Base-by-base conservation (phyloP, 2,888 invertebrate genomes). In the Drosophila demipolita region DNA sequence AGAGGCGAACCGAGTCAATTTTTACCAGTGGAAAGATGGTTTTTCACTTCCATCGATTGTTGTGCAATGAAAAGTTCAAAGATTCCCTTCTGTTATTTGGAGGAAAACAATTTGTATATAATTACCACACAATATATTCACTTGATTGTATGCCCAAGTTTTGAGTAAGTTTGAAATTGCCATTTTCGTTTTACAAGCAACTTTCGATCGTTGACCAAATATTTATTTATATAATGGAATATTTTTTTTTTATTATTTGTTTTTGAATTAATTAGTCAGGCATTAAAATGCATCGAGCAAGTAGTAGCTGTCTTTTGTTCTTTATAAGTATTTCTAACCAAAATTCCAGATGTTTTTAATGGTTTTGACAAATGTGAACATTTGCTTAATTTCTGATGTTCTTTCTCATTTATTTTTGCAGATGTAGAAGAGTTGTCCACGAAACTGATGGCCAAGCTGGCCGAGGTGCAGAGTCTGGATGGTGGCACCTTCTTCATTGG, bases 341-440 rank as follows among this genome's bases (percentile, higher is more conserved):
- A n/a, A 48, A n/a, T 17, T 58, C 77, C 77, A 76, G 77, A 76
- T 77, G 76, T 67, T 72, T 23, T 45, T 50, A 40, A 62, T 61
- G 33, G 45, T 23, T 38, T 48, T n/a, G 48, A 59, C 33, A 62
- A 61, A 67, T 73, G 64, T 64, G 61, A 49, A 61, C 45, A 50
- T 52, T 42, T 58, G 35, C 36, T 15, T 17, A 11, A 26, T 52
- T 48, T 50, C 11, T 20, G 35, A n/a, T 26, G 29, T 6, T 42
- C 1, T 33, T 3, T 32, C 15, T 26, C n/a, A 40, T 8, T 48
- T 2, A 8, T 20, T n/a, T 4, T 91, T 91, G 40, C 89, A 93
- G 93, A 93, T 92, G 93, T 93, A 79, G 93, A 93, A 89, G 93
- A 93, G 83, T 87, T 93, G 86, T 93, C 93, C 80, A 93, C 93